Conservation (phyloP, 2,888 invertebrate genomes). For the Parascotia fuliginaria region DNA sequence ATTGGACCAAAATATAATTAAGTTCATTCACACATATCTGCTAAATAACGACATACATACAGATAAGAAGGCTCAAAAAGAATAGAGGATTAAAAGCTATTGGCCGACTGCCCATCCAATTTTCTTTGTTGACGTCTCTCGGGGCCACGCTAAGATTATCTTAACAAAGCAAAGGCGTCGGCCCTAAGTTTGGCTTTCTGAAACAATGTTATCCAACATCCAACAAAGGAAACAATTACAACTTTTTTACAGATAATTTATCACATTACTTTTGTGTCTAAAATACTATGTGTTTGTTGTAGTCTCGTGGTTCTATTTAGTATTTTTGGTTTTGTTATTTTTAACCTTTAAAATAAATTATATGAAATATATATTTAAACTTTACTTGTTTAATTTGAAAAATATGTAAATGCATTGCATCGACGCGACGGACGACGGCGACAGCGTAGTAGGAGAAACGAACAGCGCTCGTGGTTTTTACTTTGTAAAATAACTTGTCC, state of each 20-base stretch:
- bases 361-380: too few species aligned
- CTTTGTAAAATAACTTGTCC: too few species aligned
- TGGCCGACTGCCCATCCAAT: conserved; percentile 85
- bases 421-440: too few species aligned
- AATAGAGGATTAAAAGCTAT: conserved; percentile 81
- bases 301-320: conserved; percentile 33
- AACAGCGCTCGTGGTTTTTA: too few species aligned
- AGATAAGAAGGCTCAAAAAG: conserved; percentile 81
- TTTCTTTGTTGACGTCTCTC: conserved; percentile 83
- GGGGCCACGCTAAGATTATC: conserved; percentile 80
- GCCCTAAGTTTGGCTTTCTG: conserved; percentile 55
- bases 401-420: too few species aligned
- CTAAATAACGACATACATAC: conserved; percentile 65
- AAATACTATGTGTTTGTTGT: conserved; percentile 44
- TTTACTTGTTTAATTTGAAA: too few species aligned
- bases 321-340: conserved; percentile 23
- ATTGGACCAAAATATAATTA: conserved; percentile 41
- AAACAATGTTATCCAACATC: conserved; percentile 61
- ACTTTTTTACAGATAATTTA: conserved; percentile 62
- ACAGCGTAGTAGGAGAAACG: too few species aligned
- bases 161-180: conserved; percentile 78
- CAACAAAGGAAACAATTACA: conserved; percentile 63
- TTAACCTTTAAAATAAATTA: conserved; percentile 7
- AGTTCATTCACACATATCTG: conserved; percentile 49
- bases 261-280: conserved; percentile 52